Conservation (phyloP, 2,797 vertebrate species). For the Thalassophryne amazonica region DNA sequence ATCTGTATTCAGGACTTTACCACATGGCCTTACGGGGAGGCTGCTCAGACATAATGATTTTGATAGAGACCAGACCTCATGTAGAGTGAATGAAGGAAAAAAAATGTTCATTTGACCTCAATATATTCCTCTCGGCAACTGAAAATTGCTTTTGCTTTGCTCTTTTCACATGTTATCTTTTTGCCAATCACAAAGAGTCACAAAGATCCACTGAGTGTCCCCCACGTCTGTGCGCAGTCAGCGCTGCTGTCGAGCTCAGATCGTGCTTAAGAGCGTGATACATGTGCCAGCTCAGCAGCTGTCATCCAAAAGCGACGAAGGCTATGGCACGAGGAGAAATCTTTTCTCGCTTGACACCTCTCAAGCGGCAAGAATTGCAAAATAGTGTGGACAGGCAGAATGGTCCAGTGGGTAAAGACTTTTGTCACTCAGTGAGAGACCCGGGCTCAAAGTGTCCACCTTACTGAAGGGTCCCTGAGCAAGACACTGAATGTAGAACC, state of each 20-base stretch:
- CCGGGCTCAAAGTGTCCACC: background rate
- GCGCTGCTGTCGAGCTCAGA: constrained; percentile 53
- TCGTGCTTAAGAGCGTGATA: constrained; percentile 50
- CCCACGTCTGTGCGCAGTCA: constrained; percentile 56
- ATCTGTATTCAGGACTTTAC: constrained; percentile 49
- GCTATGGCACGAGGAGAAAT: constrained; percentile 46
- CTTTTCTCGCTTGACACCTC: constrained; percentile 46
- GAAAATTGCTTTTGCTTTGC: constrained; percentile 65
- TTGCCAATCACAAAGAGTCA: constrained; percentile 57
- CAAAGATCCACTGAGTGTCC: constrained; percentile 47
- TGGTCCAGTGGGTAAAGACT: constrained; percentile 35
- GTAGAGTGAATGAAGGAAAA: constrained; percentile 47
- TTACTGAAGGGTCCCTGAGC: constrained; percentile 35
- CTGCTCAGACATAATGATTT: constrained; percentile 55
- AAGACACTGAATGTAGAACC: constrained; percentile 2
- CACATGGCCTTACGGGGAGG: constrained; percentile 25
- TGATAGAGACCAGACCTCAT: constrained; percentile 50
- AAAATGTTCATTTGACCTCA: constrained; percentile 65
- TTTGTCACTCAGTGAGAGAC: constrained; percentile 3
- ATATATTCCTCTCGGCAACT: constrained; percentile 52
- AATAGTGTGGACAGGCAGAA: constrained; percentile 32
- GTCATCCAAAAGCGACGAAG: constrained; percentile 52
- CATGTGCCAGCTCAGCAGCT: constrained; percentile 69
- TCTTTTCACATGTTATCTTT: constrained; percentile 65
- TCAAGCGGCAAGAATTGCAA: constrained; percentile 51